Base-by-base conservation (phyloP, 1,140 invertebrate species). In the Scaptomyza hsui region DNA sequence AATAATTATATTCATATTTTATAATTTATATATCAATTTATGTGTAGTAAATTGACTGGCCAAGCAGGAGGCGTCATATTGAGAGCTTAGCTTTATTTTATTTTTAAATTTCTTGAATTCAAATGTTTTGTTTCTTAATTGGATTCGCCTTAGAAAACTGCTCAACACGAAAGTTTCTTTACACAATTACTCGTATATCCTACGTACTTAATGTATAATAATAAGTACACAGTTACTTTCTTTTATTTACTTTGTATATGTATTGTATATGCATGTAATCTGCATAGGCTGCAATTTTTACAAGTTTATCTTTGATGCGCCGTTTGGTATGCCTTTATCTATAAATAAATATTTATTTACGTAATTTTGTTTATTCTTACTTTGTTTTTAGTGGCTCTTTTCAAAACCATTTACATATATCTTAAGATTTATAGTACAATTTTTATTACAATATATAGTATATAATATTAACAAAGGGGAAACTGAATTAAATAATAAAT, bases 1-100 rank as follows among this genome's bases (percentile, higher is more conserved):
- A 88, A 88, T 88, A 88, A 75, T 82, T 56, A 64, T 88, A 82
- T 88, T 80, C 74, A 76, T 81, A 75, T 74, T 75, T 79, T 83
- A 72, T 67, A 68, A 67, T 42, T 49, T 49, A 48, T 70, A 63
- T 59, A 44, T 74, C 73, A 44, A 60, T 60, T 70, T 81, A 16
- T 67, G 49, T 85, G 63, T 80, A 76, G 61, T 80, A 69, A 74
- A 85, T 71, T 79, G 80, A 72, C 63, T 61, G 68, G 73, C 82
- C 81, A 85, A 85, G 81, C 81, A 81, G 57, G 61, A 80, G 81
- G 80, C 76, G 81, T 70, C 72, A 59, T 80, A 76, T 76, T 82
- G 48, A 79, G 75, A 72, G 64, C 77, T 85, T 61, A 82, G 49
- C 73, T 77, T 55, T 70, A 19, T 69, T 41, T 68, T 57, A 41